These are phyloP conservation scores for Phaenicophaeus curvirostris DNA, from an alignment of 2,797 vertebrate genomes.

Conservation along the genomic window DNA sequence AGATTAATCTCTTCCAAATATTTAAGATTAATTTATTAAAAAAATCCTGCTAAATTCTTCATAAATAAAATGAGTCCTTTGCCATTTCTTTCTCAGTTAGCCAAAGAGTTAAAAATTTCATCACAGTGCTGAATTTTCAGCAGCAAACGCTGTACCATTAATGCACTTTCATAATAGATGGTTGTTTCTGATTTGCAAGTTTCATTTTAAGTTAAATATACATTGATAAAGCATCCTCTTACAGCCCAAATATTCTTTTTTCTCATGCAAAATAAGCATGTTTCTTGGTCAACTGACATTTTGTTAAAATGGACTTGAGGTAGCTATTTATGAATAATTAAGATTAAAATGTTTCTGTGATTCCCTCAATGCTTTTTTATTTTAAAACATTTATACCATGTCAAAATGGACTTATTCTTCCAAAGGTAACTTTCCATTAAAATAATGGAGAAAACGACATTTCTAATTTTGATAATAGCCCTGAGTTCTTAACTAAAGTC, in stretches of 20 bases:
- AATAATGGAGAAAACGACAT: constrained; percentile 81
- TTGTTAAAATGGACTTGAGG: constrained; percentile 80
- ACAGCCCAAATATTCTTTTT: constrained; percentile 51
- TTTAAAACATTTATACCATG: constrained; percentile 88
- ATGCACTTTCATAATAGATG: constrained; percentile 64
- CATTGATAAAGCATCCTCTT: constrained; percentile 67
- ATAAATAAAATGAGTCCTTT: constrained; percentile 15
- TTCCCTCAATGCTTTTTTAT: constrained; percentile 83
- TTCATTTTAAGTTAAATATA: constrained; percentile 74
- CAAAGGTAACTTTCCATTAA: constrained; percentile 85
- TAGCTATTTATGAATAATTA: constrained; percentile 88
- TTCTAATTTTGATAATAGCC: constrained; percentile 64
- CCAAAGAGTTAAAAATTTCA: constrained; percentile 65
- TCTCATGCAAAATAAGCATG: constrained; percentile 76
- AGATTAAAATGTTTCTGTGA: constrained; percentile 88
- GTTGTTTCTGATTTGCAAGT: constrained; percentile 67
- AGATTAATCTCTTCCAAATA: constrained; percentile 36
- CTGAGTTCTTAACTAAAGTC: background rate
- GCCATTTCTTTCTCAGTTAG: constrained; percentile 18
- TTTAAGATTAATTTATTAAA: constrained; percentile 53
- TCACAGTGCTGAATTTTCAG: constrained; percentile 59
- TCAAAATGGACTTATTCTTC: constrained; percentile 84
- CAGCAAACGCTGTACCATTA: constrained; percentile 40
- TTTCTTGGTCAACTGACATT: constrained; percentile 86
- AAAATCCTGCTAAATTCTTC: constrained; percentile 29